Percentiles rank a stretch among this genome's conserved stretches.
Evolutionary conservation across 2,113 vertebrate genomes (phyloP).

Genomic region (Sylvicapra grimmia): DNA sequence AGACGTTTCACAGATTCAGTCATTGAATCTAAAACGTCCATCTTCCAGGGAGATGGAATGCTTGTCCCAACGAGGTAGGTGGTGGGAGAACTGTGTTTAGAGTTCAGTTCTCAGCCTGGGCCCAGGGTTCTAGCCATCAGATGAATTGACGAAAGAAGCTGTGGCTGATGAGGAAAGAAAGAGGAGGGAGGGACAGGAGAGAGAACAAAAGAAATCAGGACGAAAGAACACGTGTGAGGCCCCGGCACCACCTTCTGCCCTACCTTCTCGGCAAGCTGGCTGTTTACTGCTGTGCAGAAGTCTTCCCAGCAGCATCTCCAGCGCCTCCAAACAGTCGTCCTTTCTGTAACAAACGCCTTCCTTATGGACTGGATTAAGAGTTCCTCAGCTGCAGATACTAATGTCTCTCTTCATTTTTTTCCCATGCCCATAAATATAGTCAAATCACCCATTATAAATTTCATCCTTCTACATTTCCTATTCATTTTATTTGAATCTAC

Average conservation of each 20-base stretch:
- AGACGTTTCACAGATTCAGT: neutral
- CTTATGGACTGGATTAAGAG: neutral
- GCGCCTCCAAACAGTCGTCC: neutral
- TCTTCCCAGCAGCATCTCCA: neutral
- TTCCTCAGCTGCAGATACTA: neutral
- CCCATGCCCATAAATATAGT: neutral
- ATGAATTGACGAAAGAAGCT: neutral
- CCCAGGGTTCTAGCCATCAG: neutral
- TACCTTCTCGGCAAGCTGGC: neutral
- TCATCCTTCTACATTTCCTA: neutral
- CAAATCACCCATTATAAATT: neutral
- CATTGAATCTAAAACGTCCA: neutral
- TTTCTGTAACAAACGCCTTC: neutral
- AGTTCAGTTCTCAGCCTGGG: neutral
- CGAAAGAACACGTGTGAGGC: fast-evolving
- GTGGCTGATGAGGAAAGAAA: no score
- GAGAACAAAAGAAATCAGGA: neutral
- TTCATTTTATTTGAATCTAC: neutral
- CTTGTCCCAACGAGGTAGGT: neutral
- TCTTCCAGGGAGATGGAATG: neutral
- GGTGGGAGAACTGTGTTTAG: neutral
- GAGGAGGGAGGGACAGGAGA: no score
- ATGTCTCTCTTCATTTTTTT: neutral
- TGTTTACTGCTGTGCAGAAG: neutral
- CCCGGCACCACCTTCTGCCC: neutral